A percentile compares a stretch with the other conserved stretches of the same genome.
Conservation (phyloP, 2,113 vertebrate species). For the Vulpes lagopus region DNA sequence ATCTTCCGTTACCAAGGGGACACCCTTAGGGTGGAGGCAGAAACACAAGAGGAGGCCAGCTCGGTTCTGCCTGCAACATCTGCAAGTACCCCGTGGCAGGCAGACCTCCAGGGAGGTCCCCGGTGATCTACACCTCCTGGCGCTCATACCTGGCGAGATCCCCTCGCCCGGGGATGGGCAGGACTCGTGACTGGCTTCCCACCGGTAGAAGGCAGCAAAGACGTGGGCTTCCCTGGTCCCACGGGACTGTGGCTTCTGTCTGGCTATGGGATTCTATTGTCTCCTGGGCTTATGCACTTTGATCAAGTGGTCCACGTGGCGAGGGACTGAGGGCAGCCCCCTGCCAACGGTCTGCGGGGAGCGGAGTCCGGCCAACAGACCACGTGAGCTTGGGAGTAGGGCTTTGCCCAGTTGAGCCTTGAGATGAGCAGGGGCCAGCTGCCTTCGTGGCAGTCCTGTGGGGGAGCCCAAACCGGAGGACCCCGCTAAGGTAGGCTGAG, state of each 20-base stretch:
- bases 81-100: neutral
- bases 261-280: neutral
- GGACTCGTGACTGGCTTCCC: neutral
- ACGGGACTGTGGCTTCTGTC: neutral
- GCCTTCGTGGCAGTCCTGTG: neutral
- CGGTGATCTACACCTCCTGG: neutral
- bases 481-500: neutral
- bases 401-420: neutral
- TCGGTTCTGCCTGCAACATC: too few species aligned
- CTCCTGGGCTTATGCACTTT: neutral
- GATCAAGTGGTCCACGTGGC: neutral
- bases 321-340: neutral
- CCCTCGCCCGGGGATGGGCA: neutral
- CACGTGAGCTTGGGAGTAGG: neutral
- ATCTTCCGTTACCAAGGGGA: neutral
- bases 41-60: neutral
- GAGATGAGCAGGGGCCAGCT: neutral
- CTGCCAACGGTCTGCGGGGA: neutral
- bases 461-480: neutral
- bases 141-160: neutral
- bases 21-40: neutral
- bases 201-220: neutral
- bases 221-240: neutral
- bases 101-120: neutral
- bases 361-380: neutral